phyloP scores from a whole-genome alignment of 35 echinoderm and acorn worm species.

The Amphiura filiformis region DNA sequence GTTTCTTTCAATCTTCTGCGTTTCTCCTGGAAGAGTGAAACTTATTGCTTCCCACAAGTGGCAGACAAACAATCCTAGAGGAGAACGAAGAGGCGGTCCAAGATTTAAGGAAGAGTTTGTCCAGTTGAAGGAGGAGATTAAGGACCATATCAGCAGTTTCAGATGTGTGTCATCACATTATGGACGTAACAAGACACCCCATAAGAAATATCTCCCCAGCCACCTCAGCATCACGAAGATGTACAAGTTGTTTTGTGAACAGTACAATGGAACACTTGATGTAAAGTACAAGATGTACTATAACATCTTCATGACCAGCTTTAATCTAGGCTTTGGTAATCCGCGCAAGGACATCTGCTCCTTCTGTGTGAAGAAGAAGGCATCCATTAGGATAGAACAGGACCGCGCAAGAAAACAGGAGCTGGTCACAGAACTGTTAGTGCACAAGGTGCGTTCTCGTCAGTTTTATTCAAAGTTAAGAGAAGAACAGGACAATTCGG shows the following conservation, averaged over 20 bases:
- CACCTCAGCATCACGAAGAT: too few species aligned
- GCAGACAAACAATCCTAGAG: too few species aligned
- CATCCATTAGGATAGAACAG: background rate
- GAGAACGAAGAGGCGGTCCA: too few species aligned
- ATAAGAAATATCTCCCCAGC: background rate
- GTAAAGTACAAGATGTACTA: conserved; percentile 22
- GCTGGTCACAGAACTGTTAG: conserved; percentile 16
- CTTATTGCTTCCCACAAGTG: too few species aligned
- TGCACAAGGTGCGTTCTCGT: conserved; percentile 19
- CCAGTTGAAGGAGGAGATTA: too few species aligned
- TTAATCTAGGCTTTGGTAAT: conserved; percentile 44
- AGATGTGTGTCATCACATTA: background rate
- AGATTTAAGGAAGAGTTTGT: too few species aligned
- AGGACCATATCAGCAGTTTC: too few species aligned
- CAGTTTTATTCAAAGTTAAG: background rate
- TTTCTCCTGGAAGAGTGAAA: too few species aligned
- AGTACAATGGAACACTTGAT: background rate
- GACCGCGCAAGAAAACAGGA: background rate
- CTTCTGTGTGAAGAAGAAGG: conserved; percentile 24
- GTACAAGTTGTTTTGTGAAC: too few species aligned
- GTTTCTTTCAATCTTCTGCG: too few species aligned
- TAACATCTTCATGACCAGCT: background rate
- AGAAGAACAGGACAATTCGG: conserved; percentile 1
- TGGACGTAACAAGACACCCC: background rate
- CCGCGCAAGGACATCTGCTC: conserved; percentile 28